Evolutionary conservation across 2,113 vertebrate species (phyloP), one percentile per base, ranked within the genome.

Genomic region (Vicugna pacos): DNA sequence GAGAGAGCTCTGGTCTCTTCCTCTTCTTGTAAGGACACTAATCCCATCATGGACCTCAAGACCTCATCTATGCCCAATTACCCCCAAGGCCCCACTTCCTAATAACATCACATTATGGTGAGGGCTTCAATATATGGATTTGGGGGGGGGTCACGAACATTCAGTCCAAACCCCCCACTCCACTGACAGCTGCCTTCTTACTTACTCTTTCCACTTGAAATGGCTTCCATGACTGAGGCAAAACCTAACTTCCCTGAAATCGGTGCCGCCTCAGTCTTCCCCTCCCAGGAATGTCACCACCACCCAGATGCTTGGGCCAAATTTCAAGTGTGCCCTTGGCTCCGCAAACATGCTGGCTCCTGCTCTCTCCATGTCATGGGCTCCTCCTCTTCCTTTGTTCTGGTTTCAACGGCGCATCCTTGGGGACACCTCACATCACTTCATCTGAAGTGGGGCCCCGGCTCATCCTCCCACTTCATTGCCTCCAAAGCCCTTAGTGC

Each of bases 371-470:
- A 16, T 26, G 0, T 77, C 20, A 3, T 0, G 9, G 2, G 6
- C 8, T 38, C 56, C 26, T 85, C 46, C 70, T 81, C 56, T 6
- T 70, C 52, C 76, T n/a, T 20, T 52, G n/a, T n/a, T 42, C 52
- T 38, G 13, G 52, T 28, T 56, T 79, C 15, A 67, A 42, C 6
- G 50, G 48, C 38, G 50, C 64, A 35, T 26, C 42, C 54, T 85
- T 20, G 16, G n/a, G 48, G 72, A 19, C 22, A 3, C 10, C 8
- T 2, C 70, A 67, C 17, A 6, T 1, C 8, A 3, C 32, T 30
- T 17, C 2, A 3, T 15, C 75, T 14, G 6, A 22, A 7, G 15
- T 12, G 14, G 62, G 14, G 12, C 28, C 8, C 17, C 3, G 1
- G 5, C 15, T 19, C 6, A 42, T 14, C 32, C 50, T 22, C 17